Percentiles rank a stretch among this genome's conserved stretches.
Conservation (phyloP, 2,113 vertebrate species). For the Cyrtonyx montezumae region DNA sequence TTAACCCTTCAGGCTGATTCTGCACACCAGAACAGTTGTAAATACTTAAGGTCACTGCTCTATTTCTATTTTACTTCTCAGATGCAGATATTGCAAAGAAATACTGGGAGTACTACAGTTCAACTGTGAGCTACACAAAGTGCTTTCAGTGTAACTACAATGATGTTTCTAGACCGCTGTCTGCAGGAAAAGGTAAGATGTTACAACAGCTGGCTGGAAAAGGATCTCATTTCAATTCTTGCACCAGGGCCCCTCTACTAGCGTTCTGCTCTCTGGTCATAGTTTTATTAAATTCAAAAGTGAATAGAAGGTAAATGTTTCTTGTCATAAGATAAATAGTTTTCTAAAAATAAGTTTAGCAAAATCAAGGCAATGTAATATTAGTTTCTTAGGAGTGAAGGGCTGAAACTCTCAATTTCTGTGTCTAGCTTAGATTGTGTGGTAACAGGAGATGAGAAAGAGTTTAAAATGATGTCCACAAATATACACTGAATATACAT, state of each 20-base stretch:
- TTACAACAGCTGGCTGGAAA: fast-evolving
- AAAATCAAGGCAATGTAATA: not conserved
- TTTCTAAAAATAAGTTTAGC: not conserved
- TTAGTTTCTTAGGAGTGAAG: not conserved
- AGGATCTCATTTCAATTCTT: not conserved
- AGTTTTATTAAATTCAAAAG: not conserved
- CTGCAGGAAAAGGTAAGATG: not conserved
- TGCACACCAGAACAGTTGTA: not conserved
- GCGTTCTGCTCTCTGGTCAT: not conserved
- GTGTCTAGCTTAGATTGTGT: not conserved
- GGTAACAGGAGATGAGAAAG: not conserved
- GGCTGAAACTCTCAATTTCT: not conserved
- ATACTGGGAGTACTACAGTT: not conserved
- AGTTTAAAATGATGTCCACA: not conserved
- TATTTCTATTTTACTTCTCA: not conserved
- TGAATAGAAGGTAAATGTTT: not conserved
- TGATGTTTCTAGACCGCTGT: not conserved
- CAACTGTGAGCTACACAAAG: not conserved
- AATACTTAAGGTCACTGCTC: not conserved
- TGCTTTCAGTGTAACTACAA: not conserved
- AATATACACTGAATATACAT: not conserved
- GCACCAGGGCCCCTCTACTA: not conserved
- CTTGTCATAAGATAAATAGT: not conserved
- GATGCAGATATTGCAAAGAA: not conserved
- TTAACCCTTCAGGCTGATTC: not conserved